phyloP scores from a whole-genome alignment of 2,888 invertebrate genomes.

The Scaptomyza reducta region DNA sequence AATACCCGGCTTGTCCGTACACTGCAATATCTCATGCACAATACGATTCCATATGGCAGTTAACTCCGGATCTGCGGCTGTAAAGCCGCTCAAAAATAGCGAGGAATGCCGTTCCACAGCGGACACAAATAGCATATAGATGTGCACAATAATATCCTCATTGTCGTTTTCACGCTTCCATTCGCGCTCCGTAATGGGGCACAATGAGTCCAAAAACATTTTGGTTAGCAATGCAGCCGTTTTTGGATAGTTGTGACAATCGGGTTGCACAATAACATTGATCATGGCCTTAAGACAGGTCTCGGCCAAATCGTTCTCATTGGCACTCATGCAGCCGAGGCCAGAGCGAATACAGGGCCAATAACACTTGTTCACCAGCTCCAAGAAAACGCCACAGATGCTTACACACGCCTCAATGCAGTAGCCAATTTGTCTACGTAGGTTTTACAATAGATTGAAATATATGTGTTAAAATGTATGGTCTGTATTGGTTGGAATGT shows the following conservation, averaged over 20 bases:
- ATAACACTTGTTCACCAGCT: constrained; percentile 84
- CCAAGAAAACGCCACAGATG: constrained; percentile 83
- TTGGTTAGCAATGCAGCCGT: constrained; percentile 86
- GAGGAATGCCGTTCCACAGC: constrained; percentile 90
- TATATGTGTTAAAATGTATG: background rate
- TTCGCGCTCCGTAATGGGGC: constrained; percentile 85
- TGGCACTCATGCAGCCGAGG: constrained; percentile 85
- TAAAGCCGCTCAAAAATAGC: constrained; percentile 83
- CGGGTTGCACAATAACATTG: constrained; percentile 86
- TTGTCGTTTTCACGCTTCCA: constrained; percentile 84
- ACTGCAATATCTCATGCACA: constrained; percentile 90
- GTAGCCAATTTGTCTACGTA: constrained; percentile 80
- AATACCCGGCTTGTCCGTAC: constrained; percentile 91
- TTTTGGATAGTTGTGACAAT: constrained; percentile 86
- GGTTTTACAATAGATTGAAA: background rate
- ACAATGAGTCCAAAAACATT: constrained; percentile 86
- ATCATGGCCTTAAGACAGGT: constrained; percentile 87
- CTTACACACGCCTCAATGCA: constrained; percentile 82
- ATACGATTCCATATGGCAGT: constrained; percentile 86
- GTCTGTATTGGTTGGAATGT: background rate
- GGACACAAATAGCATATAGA: constrained; percentile 89
- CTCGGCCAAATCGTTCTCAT: constrained; percentile 87
- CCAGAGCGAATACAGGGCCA: constrained; percentile 84
- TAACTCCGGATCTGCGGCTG: constrained; percentile 83
- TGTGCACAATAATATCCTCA: constrained; percentile 88